Conservation (phyloP, 1,140 invertebrate genomes). For the Calycopis cecrops region DNA sequence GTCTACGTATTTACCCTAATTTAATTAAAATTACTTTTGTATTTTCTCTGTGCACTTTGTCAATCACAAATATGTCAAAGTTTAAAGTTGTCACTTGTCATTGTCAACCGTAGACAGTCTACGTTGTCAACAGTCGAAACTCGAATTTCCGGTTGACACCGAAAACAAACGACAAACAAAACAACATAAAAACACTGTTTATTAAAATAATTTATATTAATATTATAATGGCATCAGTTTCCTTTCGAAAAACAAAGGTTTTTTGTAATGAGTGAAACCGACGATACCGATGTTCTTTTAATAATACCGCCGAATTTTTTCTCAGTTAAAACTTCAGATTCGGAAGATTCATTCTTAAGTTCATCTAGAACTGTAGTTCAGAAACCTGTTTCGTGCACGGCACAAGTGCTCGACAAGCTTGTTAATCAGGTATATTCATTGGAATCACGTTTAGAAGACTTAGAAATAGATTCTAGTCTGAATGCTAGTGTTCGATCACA, state of each 20-base stretch:
- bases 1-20: too few species aligned
- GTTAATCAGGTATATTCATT: slow-evolving; percentile 78
- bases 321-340: slow-evolving; percentile 73
- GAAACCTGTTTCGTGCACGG: slow-evolving; percentile 54
- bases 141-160: not conserved
- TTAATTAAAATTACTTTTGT: too few species aligned
- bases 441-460: slow-evolving; percentile 74
- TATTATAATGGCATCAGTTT: slow-evolving; percentile 44
- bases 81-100: too few species aligned
- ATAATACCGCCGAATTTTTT: slow-evolving; percentile 86
- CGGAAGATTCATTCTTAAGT: slow-evolving; percentile 66
- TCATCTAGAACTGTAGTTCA: slow-evolving; percentile 53
- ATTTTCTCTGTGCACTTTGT: too few species aligned
- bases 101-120: too few species aligned
- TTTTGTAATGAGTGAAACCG: slow-evolving; percentile 86
- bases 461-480: slow-evolving; percentile 50
- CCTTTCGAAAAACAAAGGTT: slow-evolving; percentile 16
- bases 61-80: too few species aligned
- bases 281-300: slow-evolving; percentile 87
- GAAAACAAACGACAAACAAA: slow-evolving; percentile 14
- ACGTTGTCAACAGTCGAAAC: too few species aligned
- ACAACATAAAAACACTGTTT: not conserved
- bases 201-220: slow-evolving; percentile 4
- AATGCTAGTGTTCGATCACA: slow-evolving; percentile 37
- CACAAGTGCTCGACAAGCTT: slow-evolving; percentile 78